Percentiles rank a stretch among this genome's conserved stretches.
Conservation (phyloP, 2,888 invertebrate species). For the Hybos culiciformis region DNA sequence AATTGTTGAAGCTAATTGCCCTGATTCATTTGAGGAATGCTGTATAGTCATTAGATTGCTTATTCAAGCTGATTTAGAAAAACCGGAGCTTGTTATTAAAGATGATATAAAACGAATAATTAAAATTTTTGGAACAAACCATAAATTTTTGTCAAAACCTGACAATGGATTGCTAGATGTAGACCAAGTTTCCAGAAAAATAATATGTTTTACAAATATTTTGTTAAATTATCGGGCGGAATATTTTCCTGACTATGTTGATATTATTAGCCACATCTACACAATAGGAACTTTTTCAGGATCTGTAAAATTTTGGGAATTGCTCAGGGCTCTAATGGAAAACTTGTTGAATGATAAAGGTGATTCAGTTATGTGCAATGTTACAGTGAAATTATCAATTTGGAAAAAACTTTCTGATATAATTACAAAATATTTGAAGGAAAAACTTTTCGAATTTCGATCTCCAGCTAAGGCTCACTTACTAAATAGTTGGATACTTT, state of each 20-base stretch:
- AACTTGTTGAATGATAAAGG: slow-evolving; percentile 21
- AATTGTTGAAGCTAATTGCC: slow-evolving; percentile 10
- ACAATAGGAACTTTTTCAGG: slow-evolving; percentile 1
- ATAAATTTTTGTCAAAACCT: slow-evolving; percentile 3
- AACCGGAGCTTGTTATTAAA: neutral
- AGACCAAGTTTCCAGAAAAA: neutral
- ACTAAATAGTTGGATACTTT: slow-evolving; percentile 27
- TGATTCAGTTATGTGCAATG: slow-evolving; percentile 23
- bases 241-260: neutral
- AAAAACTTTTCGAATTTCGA: slow-evolving; percentile 21
- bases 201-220: slow-evolving; percentile 3
- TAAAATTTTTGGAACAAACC: neutral
- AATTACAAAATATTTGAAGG: slow-evolving; percentile 19
- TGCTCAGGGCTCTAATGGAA: slow-evolving; percentile 18
- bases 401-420: slow-evolving; percentile 25
- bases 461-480: slow-evolving; percentile 19
- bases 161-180: neutral
- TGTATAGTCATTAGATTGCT: slow-evolving; percentile 3
- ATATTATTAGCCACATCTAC: slow-evolving; percentile 1
- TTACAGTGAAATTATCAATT: slow-evolving; percentile 22
- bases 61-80: neutral
- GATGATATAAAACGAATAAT: slow-evolving; percentile 1
- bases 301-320: slow-evolving; percentile 12
- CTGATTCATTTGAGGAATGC: slow-evolving; percentile 8
- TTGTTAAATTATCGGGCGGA: slow-evolving; percentile 1